phyloP scores from a whole-genome alignment of 2,888 invertebrate species.

The Acronicta aceris region DNA sequence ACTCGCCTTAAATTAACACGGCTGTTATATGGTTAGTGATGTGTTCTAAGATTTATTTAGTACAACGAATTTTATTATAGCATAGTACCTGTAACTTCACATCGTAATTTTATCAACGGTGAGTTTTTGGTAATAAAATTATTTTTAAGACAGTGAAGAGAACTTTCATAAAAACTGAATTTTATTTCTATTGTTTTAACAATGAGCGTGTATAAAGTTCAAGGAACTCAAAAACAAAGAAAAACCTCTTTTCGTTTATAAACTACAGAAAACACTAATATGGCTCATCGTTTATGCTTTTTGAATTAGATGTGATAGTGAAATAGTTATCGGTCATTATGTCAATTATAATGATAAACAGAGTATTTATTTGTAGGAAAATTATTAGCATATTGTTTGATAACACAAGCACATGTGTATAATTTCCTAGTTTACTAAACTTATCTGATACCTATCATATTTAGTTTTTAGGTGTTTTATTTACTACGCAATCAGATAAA shows the following conservation, averaged over 20 bases:
- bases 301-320: slow-evolving; percentile 1
- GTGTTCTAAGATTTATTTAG: slow-evolving; percentile 48
- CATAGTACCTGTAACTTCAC: slow-evolving; percentile 23
- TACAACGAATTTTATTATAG: slow-evolving; percentile 50
- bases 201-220: slow-evolving; percentile 17
- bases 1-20: slow-evolving; percentile 54
- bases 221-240: slow-evolving; percentile 18
- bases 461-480: slow-evolving; percentile 4
- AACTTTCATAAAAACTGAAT: slow-evolving; percentile 6
- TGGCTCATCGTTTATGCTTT: slow-evolving; percentile 3
- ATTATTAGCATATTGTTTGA: slow-evolving; percentile 27
- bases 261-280: background rate
- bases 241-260: slow-evolving; percentile 6
- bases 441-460: background rate
- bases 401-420: slow-evolving; percentile 21
- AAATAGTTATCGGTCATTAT: slow-evolving; percentile 32
- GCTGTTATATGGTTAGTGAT: slow-evolving; percentile 66
- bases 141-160: slow-evolving; percentile 4
- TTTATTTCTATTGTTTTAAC: slow-evolving; percentile 14
- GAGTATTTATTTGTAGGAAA: slow-evolving; percentile 24
- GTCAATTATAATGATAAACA: slow-evolving; percentile 11
- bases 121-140: slow-evolving; percentile 32
- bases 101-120: slow-evolving; percentile 35
- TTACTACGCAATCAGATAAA: background rate
- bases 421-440: slow-evolving; percentile 25